Evolutionary conservation across 2,797 vertebrate genomes (phyloP).

Genomic region (Chloroceryle inda): DNA sequence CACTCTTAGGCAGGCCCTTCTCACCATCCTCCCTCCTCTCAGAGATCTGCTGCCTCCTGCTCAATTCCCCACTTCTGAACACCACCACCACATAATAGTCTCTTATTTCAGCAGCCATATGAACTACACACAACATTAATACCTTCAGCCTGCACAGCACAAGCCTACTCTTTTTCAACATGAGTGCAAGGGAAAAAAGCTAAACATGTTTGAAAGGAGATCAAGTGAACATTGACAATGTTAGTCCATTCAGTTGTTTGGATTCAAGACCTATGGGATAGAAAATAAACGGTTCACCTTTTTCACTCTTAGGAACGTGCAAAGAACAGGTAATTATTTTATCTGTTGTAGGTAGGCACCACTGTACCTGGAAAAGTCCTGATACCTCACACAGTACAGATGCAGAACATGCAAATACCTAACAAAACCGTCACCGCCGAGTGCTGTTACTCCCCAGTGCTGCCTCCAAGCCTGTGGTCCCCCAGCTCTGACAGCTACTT

Average conservation of each 20-base stretch:
- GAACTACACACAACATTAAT: not conserved
- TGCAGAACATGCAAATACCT: not conserved
- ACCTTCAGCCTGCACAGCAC: not conserved
- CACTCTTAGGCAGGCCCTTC: not conserved
- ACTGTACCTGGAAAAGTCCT: not conserved
- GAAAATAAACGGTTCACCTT: constrained; percentile 13
- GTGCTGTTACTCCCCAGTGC: rapidly evolving
- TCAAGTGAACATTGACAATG: not conserved
- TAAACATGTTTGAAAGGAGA: not conserved
- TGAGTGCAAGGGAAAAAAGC: not conserved
- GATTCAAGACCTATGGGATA: constrained; percentile 1
- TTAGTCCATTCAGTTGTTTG: constrained; percentile 15
- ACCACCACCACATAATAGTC: not conserved
- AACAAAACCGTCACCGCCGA: rapidly evolving
- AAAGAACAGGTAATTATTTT: not conserved
- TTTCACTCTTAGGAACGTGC: rapidly evolving
- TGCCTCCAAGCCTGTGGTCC: rapidly evolving
- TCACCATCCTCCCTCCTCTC: not conserved
- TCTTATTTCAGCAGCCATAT: not conserved
- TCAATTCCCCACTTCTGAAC: not conserved
- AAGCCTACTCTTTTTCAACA: not conserved
- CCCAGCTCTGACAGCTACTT: rapidly evolving
- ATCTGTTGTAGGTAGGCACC: rapidly evolving
- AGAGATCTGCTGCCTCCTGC: not conserved
- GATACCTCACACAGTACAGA: not conserved